Evolutionary conservation across 2,113 vertebrate species (phyloP).

Genomic region (Eptatretus burgeri): DNA sequence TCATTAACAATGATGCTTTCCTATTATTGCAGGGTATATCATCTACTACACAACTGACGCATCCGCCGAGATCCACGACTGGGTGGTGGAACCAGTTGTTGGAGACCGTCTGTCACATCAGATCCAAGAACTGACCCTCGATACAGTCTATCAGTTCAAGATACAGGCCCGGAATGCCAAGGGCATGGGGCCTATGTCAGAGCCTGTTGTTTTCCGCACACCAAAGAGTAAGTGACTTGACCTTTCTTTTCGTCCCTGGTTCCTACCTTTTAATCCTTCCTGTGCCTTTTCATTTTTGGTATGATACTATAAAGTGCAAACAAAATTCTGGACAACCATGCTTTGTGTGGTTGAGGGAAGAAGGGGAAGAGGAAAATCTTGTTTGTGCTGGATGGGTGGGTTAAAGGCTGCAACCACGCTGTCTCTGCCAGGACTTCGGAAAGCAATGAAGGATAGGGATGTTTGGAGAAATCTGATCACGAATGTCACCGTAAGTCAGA

Average conservation of each 20-base stretch:
- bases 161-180: constrained; percentile 95
- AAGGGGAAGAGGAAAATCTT: too few species aligned
- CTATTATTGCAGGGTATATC: constrained; percentile 42
- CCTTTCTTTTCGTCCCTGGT: neutral
- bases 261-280: constrained; percentile 12
- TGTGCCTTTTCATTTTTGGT: neutral
- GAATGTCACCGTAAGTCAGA: too few species aligned
- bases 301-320: too few species aligned
- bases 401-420: too few species aligned
- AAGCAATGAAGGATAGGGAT: too few species aligned
- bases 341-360: too few species aligned
- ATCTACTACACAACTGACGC: constrained; percentile 96
- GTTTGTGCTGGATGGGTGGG: too few species aligned
- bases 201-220: constrained; percentile 76
- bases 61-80: constrained; percentile 78
- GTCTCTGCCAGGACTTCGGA: too few species aligned
- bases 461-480: too few species aligned
- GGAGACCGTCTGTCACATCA: constrained; percentile 84
- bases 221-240: constrained; percentile 38
- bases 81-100: constrained; percentile 87
- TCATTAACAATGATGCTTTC: too few species aligned
- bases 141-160: constrained; percentile 89
- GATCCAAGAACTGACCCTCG: constrained; percentile 81
- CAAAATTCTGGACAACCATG: too few species aligned
- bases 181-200: constrained; percentile 93